Percentiles rank a stretch among this genome's conserved stretches.
These are phyloP conservation scores for Echinometra lucunter DNA, from an alignment of 53 echinoderm and acorn worm species.

Conservation along the genomic window DNA sequence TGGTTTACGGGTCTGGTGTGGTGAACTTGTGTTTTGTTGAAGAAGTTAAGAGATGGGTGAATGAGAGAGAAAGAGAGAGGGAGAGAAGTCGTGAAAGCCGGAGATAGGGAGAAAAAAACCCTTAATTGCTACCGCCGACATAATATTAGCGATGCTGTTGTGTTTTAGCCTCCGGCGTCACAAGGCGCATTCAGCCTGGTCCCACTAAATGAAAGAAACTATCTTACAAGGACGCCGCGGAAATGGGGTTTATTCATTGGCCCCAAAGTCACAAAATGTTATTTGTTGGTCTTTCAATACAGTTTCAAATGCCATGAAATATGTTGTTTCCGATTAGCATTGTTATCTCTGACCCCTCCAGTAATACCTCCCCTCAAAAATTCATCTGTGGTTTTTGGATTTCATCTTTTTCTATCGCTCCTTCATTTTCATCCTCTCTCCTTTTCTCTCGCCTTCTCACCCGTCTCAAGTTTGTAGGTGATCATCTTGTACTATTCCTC, in stretches of 20 bases:
- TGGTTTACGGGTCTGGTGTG: not conserved
- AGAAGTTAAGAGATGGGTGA: conserved; percentile 19
- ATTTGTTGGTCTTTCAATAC: conserved; percentile 62
- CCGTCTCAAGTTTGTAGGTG: conserved; percentile 37
- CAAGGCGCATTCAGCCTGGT: conserved; percentile 3
- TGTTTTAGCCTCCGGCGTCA: conserved; percentile 56
- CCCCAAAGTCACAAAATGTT: conserved; percentile 51
- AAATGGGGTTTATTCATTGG: conserved; percentile 61
- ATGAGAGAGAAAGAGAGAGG: not conserved
- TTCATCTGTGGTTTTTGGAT: conserved; percentile 44
- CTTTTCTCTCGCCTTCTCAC: not conserved
- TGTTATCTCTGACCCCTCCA: conserved; percentile 60
- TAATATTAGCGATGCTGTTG: conserved; percentile 7
- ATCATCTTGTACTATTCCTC: conserved; percentile 23
- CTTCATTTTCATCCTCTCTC: not conserved
- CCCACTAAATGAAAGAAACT: conserved; percentile 7
- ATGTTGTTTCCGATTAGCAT: conserved; percentile 67
- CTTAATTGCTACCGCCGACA: not conserved
- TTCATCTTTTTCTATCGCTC: not conserved
- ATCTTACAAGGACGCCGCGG: conserved; percentile 52
- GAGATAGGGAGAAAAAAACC: not conserved
- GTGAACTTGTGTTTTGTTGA: conserved; percentile 10
- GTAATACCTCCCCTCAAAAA: conserved; percentile 4
- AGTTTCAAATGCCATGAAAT: conserved; percentile 70
- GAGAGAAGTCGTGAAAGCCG: not conserved